Evolutionary conservation across 2,113 vertebrate species (phyloP).

Genomic region (chimpanzee (Pan troglodytes)): NHGRI_mPanTro3-v2.1_pri NC_072421.2:95166001-95166500

Average conservation of each 20-base stretch:
- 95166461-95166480: background rate
- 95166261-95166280: background rate
- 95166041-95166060: constrained; percentile 35
- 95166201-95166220: background rate
- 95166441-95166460: background rate
- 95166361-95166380: background rate
- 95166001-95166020: constrained; percentile 24
- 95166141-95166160: constrained; percentile 37
- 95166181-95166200: constrained; percentile 19
- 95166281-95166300: background rate
- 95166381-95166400: background rate
- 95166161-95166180: background rate
- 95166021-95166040: constrained; percentile 20
- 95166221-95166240: constrained; percentile 20
- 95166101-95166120: constrained; percentile 30
- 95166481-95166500: constrained; percentile 4
- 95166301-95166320: background rate
- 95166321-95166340: constrained; percentile 8
- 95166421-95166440: background rate
- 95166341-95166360: background rate
- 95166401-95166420: background rate
- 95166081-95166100: background rate
- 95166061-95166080: background rate
- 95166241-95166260: constrained; percentile 10
- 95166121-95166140: constrained; percentile 37